Evolutionary conservation across 2,888 invertebrate genomes (phyloP), one percentile per base, ranked within the genome.

Genomic region (Rugalucina vietnamica): DNA sequence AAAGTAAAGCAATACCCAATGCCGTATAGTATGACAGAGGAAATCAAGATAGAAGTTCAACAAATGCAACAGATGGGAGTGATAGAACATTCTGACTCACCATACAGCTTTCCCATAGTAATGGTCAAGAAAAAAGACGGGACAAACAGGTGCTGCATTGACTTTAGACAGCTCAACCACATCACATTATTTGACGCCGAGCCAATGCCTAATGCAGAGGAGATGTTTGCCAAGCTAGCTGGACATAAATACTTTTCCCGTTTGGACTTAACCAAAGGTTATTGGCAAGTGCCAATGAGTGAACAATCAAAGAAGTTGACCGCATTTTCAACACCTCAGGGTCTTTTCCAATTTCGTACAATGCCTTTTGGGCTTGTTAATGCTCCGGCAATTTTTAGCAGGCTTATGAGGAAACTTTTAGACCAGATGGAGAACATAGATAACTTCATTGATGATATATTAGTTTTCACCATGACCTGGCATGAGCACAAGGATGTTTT

Each of bases 121-220:
- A 71, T 88, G 14, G 84, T 87, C 18, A 84, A 79, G 43, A 90
- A 89, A 57, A 76, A 78, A 32, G 90, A 88, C 76, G 79, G 81
- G 5, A 75, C 78, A 1, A 84, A 76, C 50, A 77, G 89, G 36
- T 87, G 87, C 43, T 88, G 88, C 75, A 84, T 89, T 39, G 89
- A 91, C 76, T 88, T 84, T 54, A 65, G 89, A 32, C 60, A 27
- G n/a, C 29, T 89, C 1, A 91, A 91, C 71, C 65, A 69, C 12
- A 39, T 87, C 1, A 88, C 88, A 1, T 75, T 83, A 1, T 90
- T 89, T 81, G 89, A 89, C 70, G 77, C 84, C 3, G 91, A 91
- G 76, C 89, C 90, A 12, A 86, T 91, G 70, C 82, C 81, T 1
- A 83, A 88, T 54, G 34, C 76, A 14, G 91, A 90, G 3, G 82